Percentiles rank a stretch among this genome's conserved stretches.
Evolutionary conservation across 2,797 vertebrate genomes (phyloP).

Genomic region (Anableps anableps): DNA sequence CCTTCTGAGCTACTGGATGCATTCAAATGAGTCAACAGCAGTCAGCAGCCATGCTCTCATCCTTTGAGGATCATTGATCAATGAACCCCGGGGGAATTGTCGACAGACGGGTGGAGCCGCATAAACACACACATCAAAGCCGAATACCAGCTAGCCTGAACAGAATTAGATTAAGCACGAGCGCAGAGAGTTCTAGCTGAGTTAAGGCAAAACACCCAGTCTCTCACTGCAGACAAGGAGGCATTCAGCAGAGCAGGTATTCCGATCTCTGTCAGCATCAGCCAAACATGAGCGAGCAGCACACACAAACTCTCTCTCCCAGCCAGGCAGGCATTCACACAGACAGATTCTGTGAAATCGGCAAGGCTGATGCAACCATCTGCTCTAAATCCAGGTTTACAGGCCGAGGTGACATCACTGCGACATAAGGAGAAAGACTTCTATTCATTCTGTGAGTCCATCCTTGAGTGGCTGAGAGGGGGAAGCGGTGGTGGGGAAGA

Average conservation of each 20-base stretch:
- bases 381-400: slow-evolving; percentile 31
- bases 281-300: slow-evolving; percentile 26
- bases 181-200: slow-evolving; percentile 38
- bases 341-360: slow-evolving; percentile 18
- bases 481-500: slow-evolving; percentile 23
- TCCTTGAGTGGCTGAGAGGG: slow-evolving; percentile 53
- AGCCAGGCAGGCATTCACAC: slow-evolving; percentile 13
- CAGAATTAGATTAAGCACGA: slow-evolving; percentile 37
- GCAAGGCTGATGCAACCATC: slow-evolving; percentile 54
- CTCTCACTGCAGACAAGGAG: slow-evolving; percentile 64
- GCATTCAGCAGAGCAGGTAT: slow-evolving; percentile 62
- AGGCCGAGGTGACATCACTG: slow-evolving; percentile 54
- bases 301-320: slow-evolving; percentile 7
- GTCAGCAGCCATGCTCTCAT: slow-evolving; percentile 39
- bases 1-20: slow-evolving; percentile 19
- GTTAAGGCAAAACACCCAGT: slow-evolving; percentile 53
- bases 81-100: slow-evolving; percentile 21
- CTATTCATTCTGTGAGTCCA: slow-evolving; percentile 54
- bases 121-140: slow-evolving; percentile 26
- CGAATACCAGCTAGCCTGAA: slow-evolving; percentile 2
- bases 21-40: slow-evolving; percentile 19
- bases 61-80: slow-evolving; percentile 28
- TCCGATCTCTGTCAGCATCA: slow-evolving; percentile 52
- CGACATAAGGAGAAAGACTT: slow-evolving; percentile 53
- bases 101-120: slow-evolving; percentile 21